Base-by-base conservation (phyloP, 2,797 vertebrate species). In the Clamator glandarius region DNA sequence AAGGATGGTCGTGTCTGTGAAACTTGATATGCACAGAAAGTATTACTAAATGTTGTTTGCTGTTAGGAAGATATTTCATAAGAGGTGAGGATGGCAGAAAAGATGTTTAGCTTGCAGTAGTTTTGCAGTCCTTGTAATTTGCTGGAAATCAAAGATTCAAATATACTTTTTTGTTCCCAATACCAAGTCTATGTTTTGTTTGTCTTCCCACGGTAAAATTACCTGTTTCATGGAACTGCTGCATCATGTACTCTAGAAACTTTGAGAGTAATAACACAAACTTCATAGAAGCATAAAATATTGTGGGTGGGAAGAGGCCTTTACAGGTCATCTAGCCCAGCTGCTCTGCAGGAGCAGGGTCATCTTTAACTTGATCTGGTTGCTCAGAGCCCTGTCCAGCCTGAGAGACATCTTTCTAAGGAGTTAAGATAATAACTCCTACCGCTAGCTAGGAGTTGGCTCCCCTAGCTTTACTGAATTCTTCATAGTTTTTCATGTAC, bases 401-500 rank as follows among this genome's bases (percentile, higher is more conserved):
- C 46, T 48, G 46, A 31, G 50, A 52, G 5, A 12, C 28, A 59
- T 29, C 61, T 64, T 70, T 70, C 73, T 42, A 8, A 78, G 39
- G 66, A 67, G 17, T 31, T 24, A 58, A 8, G 76, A 28, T 0
- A 64, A 31, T 62, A 64, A 29, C 41, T 68, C 18, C 35, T 61
- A 11, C 51, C 55, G 6, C 12, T 8, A 10, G 54, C 46, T 31
- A 8, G 66, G 62, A 59, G 33, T 44, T 36, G 21, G n/a, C 33
- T 74, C n/a, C 29, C 23, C 15, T 42, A 25, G 0, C 18, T 8
- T 0, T 25, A 9, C 16, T 59, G 69, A 54, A 6, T 41, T 21
- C 39, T n/a, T 8, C 1, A 1, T 25, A 18, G 21, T 13, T 77
- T 52, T 50, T 41, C 23, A 11, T 0, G 9, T 52, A 11, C 9